phyloP scores from a whole-genome alignment of 1,140 invertebrate species.

The Drosophila parabipectinata region DNA sequence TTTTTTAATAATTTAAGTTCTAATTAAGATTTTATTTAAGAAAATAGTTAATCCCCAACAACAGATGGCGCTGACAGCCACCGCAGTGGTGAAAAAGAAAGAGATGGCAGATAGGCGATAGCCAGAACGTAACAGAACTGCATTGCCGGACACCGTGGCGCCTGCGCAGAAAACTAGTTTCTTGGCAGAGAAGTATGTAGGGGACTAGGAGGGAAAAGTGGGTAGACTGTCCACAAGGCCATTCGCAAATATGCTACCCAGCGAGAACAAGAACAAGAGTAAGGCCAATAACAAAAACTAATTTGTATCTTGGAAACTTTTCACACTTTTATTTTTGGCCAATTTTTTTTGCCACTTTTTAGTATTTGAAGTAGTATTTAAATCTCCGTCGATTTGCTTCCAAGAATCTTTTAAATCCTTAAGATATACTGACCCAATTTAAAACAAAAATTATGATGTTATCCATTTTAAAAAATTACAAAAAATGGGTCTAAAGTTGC shows the following conservation, averaged over 20 bases:
- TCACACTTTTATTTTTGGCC: too few species aligned
- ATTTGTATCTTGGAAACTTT: too few species aligned
- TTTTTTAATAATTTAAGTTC: constrained; percentile 4
- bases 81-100: neutral
- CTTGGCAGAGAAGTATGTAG: neutral
- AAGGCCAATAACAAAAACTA: too few species aligned
- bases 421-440: too few species aligned
- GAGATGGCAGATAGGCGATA: neutral
- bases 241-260: constrained; percentile 7
- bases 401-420: too few species aligned
- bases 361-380: too few species aligned
- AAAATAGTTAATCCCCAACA: neutral
- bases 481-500: too few species aligned
- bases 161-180: constrained; percentile 46
- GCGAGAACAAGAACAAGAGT: neutral
- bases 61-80: neutral
- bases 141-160: constrained; percentile 21
- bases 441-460: too few species aligned
- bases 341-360: too few species aligned
- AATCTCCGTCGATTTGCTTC: too few species aligned
- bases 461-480: too few species aligned
- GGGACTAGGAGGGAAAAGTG: constrained; percentile 2
- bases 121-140: neutral
- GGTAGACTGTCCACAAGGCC: constrained; percentile 3
- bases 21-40: too few species aligned